Base-by-base conservation (phyloP, 92 coral and sea anemone genomes). In the Actinostola sp. region DNA sequence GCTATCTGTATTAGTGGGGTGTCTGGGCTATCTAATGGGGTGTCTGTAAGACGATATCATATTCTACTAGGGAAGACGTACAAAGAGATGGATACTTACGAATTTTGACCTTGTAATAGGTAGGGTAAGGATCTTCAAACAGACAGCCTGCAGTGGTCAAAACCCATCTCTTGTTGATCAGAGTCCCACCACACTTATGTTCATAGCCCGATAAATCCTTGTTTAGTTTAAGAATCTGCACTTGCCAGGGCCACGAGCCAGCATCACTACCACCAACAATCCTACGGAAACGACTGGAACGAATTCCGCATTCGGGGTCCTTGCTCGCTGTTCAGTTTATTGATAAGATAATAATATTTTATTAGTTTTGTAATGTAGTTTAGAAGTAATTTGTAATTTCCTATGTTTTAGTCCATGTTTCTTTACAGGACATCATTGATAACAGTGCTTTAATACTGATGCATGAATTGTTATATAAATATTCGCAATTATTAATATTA, bases 191-290 rank as follows among this genome's bases (percentile, higher is more conserved):
- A 31, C 81, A 75, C 34, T 75, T 63, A 42, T 75, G 65, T 16
- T 63, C 50, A 28, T 49, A 75, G 11, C 20, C 53, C 9, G 24
- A 29, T 17, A 20, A 31, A 15, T 38, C 21, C 23, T 63, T 34
- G 11, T 50, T 35, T 12, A 73, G 38, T 19, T 45, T 73, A 53
- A 75, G 65, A 9, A 75, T 51, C 33, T 75, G 62, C 16, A 66
- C 81, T 51, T 75, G 81, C 81, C 81, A 75, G 7, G 81, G 81
- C 81, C 81, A 75, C 2, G 30, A 14, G 10, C 65, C 72, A 34
- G 72, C 61, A 27, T 75, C 49, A 26, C 28, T 51, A 1, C 81
- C 81, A 50, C 81, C 81, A 15, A 54, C 66, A 13, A 75, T 75
- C 23, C 81, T 51, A 16, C 28, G 20, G 15, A 15, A 55, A n/a